Conservation (phyloP, 2,888 invertebrate species). For the Tillus elongatus region DNA sequence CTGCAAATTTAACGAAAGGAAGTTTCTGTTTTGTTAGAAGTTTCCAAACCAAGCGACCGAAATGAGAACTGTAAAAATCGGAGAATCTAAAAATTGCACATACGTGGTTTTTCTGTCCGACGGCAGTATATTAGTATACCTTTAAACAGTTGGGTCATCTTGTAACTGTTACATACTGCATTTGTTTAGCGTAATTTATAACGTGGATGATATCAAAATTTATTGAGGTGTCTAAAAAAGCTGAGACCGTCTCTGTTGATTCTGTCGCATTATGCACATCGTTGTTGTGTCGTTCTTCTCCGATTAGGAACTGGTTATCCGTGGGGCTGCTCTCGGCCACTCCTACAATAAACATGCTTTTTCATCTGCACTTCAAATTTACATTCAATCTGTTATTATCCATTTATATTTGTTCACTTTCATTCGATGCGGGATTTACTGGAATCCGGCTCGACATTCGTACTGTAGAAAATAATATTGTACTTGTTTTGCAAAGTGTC, state of each 20-base stretch:
- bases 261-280: conserved; percentile 4
- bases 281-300: neutral
- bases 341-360: conserved; percentile 3
- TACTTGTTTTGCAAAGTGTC: neutral
- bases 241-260: neutral
- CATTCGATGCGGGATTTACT: conserved; percentile 3
- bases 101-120: no score
- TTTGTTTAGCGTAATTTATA: no score
- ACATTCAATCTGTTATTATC: conserved; percentile 3
- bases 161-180: no score
- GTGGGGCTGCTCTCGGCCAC: neutral
- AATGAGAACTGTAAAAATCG: no score
- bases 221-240: no score
- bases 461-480: conserved; percentile 1
- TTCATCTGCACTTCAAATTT: conserved; percentile 1
- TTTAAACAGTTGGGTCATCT: no score
- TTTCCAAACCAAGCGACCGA: no score
- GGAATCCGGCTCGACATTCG: neutral
- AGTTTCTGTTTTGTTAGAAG: no score
- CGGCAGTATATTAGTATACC: no score
- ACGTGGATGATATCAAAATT: no score
- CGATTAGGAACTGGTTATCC: conserved; percentile 4
- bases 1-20: no score
- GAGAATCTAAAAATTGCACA: no score
- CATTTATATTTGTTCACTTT: neutral